Evolutionary conservation across 2,888 invertebrate genomes (phyloP).

Genomic region (Nezara viridula): DNA sequence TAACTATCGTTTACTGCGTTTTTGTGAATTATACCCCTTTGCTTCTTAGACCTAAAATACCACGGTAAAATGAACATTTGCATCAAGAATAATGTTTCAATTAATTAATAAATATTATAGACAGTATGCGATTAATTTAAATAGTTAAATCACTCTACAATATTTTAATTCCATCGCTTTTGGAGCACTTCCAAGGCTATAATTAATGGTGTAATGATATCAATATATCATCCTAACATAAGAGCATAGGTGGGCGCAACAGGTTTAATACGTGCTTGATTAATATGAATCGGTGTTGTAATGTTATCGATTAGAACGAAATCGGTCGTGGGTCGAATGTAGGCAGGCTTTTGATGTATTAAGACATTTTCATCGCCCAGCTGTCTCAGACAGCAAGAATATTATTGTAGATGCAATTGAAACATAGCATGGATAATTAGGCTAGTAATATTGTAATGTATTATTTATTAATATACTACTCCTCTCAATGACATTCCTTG

Average conservation of each 20-base stretch:
- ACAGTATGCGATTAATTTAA: no score
- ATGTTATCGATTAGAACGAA: neutral
- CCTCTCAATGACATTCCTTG: no score
- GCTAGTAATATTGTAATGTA: no score
- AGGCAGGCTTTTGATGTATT: neutral
- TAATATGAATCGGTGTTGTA: neutral
- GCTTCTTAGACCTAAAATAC: no score
- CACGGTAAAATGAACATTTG: no score
- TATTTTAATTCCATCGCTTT: neutral
- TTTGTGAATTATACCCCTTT: no score
- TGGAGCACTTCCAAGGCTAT: no score
- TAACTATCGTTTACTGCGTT: no score
- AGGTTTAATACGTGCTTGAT: neutral
- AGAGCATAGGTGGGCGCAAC: neutral
- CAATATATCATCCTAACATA: neutral
- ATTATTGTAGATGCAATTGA: neutral
- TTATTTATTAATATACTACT: no score
- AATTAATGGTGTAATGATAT: neutral
- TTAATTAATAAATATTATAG: no score
- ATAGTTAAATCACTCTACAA: neutral
- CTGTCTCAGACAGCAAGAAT: neutral
- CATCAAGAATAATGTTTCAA: no score
- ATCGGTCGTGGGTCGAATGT: neutral
- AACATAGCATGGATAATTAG: neutral
- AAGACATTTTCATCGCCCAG: neutral